Conservation (phyloP, 2,888 invertebrate species). For the Agonopterix arenella region DNA sequence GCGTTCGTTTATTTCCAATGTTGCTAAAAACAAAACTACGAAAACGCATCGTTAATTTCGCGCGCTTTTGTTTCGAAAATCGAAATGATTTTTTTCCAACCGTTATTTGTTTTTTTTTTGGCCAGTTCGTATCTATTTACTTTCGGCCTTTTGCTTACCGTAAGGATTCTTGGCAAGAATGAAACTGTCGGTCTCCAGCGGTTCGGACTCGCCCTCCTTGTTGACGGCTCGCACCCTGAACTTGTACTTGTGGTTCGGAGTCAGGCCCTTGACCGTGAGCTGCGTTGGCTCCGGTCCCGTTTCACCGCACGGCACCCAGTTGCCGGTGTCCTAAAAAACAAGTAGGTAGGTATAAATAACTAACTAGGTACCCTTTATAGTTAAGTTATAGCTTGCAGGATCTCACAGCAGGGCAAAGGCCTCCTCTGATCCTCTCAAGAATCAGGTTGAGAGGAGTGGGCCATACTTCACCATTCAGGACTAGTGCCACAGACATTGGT, state of each 20-base stretch:
- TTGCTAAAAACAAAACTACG: too few species aligned
- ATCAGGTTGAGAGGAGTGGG: too few species aligned
- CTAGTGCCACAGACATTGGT: too few species aligned
- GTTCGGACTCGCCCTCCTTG: slow-evolving; percentile 98
- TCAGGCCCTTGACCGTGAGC: slow-evolving; percentile 92
- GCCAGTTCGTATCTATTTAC: background rate
- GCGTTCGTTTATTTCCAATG: too few species aligned
- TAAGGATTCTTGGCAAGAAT: slow-evolving; percentile 98
- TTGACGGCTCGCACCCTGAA: slow-evolving; percentile 98
- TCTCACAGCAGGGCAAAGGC: too few species aligned
- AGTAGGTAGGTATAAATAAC: background rate
- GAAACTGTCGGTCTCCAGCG: slow-evolving; percentile 91
- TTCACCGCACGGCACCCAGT: slow-evolving; percentile 98
- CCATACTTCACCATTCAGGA: too few species aligned
- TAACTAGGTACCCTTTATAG: background rate
- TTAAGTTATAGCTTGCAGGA: background rate
- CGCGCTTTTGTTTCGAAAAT: background rate
- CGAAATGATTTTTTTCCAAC: background rate
- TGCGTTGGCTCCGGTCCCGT: slow-evolving; percentile 88
- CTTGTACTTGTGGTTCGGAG: slow-evolving; percentile 97
- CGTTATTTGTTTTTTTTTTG: background rate
- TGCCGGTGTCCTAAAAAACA: slow-evolving; percentile 83
- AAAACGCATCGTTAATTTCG: background rate
- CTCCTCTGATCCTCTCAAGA: too few species aligned
- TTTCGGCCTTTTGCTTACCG: slow-evolving; percentile 72